Conservation (phyloP, 2,888 invertebrate genomes). For the Lacanobia wlatinum region DNA sequence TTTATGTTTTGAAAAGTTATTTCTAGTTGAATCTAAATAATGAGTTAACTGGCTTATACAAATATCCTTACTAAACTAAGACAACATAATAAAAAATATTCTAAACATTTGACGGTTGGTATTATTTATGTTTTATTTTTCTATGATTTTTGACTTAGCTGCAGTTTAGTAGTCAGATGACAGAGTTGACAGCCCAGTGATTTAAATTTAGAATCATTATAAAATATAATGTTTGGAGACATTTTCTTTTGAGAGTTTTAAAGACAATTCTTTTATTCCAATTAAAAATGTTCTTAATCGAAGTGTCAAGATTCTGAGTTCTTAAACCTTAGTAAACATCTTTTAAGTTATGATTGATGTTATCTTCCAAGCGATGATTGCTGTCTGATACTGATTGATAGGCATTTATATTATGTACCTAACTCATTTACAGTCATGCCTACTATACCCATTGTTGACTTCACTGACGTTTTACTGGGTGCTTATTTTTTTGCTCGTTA, state of each 20-base stretch:
- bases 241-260: conserved; percentile 18
- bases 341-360: conserved; percentile 33
- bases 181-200: conserved; percentile 41
- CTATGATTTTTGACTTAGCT: conserved; percentile 59
- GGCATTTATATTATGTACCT: conserved; percentile 1
- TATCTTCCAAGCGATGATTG: conserved; percentile 21
- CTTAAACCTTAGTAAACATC: conserved; percentile 31
- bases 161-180: conserved; percentile 46
- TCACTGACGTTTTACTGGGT: too few species aligned
- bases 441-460: neutral
- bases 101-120: conserved; percentile 71
- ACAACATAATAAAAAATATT: conserved; percentile 84
- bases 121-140: conserved; percentile 62
- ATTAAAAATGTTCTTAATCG: neutral
- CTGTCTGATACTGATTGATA: conserved; percentile 22
- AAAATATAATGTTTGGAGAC: conserved; percentile 23
- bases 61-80: conserved; percentile 82
- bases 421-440: neutral
- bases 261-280: neutral
- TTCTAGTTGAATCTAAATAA: conserved; percentile 84
- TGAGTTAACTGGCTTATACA: conserved; percentile 78
- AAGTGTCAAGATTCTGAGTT: conserved; percentile 18
- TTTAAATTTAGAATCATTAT: conserved; percentile 43
- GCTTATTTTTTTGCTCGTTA: too few species aligned
- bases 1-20: conserved; percentile 87